Evolutionary conservation across 92 coral and sea anemone species (phyloP).

Genomic region (Phenganax subtilis): DNA sequence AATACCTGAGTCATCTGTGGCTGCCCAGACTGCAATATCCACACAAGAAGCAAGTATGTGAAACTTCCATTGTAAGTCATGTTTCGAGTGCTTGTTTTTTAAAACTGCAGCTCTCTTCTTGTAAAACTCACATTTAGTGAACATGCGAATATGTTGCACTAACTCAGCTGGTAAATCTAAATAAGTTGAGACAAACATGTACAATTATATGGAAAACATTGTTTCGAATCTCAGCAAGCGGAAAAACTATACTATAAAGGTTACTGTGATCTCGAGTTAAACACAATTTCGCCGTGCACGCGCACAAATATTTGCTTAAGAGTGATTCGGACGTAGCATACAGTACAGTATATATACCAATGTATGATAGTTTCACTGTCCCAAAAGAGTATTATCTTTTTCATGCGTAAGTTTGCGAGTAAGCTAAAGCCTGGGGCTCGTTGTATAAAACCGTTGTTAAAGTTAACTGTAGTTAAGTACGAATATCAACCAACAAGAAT

Average conservation of each 20-base stretch:
- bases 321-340: no score
- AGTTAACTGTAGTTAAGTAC: no score
- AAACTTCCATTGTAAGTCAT: conserved; percentile 72
- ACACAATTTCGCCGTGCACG: no score
- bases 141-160: conserved; percentile 63
- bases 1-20: conserved; percentile 72
- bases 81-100: conserved; percentile 54
- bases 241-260: neutral
- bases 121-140: conserved; percentile 64
- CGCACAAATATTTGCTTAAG: no score
- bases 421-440: no score
- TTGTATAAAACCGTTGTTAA: no score
- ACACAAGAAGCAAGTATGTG: conserved; percentile 85
- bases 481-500: no score
- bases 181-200: neutral
- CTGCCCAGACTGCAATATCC: conserved; percentile 87
- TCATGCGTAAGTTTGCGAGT: no score
- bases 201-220: neutral
- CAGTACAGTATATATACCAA: no score
- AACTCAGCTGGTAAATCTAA: conserved; percentile 47
- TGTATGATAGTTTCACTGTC: no score
- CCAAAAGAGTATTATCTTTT: no score
- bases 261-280: no score
- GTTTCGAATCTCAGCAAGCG: neutral
- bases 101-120: conserved; percentile 68